phyloP scores from a whole-genome alignment of 2,888 invertebrate genomes.

The Drosophila conformis region DNA sequence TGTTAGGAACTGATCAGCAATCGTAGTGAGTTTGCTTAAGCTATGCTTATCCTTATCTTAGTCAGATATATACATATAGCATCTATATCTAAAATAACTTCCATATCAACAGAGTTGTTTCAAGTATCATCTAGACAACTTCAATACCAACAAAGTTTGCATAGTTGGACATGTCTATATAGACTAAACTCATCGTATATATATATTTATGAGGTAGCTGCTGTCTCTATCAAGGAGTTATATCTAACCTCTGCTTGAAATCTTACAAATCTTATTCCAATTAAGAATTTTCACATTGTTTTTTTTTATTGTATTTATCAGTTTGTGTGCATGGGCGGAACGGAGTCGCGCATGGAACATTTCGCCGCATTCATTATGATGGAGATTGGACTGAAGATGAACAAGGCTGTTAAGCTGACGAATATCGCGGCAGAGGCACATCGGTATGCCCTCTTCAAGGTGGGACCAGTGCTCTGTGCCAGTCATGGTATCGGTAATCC shows the following conservation, averaged over 20 bases:
- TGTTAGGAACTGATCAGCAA: neutral
- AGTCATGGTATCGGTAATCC: slow-evolving; percentile 98
- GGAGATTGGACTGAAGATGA: slow-evolving; percentile 94
- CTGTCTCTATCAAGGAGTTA: neutral
- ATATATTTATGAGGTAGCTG: neutral
- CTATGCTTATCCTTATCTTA: neutral
- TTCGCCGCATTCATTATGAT: slow-evolving; percentile 95
- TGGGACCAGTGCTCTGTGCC: slow-evolving; percentile 84
- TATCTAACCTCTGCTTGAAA: neutral
- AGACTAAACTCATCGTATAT: neutral
- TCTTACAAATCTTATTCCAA: neutral
- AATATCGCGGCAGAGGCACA: slow-evolving; percentile 95
- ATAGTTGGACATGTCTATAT: neutral
- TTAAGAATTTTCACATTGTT: neutral
- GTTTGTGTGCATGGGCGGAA: slow-evolving; percentile 99
- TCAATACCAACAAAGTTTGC: neutral
- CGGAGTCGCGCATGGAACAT: slow-evolving; percentile 94
- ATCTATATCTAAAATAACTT: neutral
- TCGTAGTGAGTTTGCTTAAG: neutral
- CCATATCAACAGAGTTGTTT: neutral
- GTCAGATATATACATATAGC: neutral
- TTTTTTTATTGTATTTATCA: slow-evolving; percentile 82
- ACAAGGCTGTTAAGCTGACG: slow-evolving; percentile 92
- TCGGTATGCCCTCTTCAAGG: slow-evolving; percentile 97
- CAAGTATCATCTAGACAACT: neutral